phyloP scores from a whole-genome alignment of 2,888 invertebrate species.

The Morpho achilles region DNA sequence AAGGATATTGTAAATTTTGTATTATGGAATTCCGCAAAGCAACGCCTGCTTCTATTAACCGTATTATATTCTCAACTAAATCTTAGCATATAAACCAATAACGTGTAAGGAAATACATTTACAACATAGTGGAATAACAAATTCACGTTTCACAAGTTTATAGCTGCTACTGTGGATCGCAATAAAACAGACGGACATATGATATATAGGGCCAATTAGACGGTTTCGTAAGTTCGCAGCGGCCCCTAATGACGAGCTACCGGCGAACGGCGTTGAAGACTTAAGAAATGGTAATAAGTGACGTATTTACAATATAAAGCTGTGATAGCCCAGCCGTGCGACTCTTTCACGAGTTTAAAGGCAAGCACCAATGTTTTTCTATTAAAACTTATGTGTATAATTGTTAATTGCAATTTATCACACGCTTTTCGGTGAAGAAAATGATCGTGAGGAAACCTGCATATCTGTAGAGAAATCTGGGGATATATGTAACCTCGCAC shows the following conservation, averaged over 20 bases:
- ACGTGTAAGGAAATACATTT: conserved; percentile 32
- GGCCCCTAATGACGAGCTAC: conserved; percentile 69
- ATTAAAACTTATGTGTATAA: too few species aligned
- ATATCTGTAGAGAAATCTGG: too few species aligned
- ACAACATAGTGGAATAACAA: conserved; percentile 42
- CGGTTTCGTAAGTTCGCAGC: conserved; percentile 63
- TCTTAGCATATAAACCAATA: conserved; percentile 17
- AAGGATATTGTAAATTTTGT: too few species aligned
- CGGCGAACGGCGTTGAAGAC: conserved; percentile 33
- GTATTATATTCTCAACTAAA: conserved; percentile 9
- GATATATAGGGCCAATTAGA: conserved; percentile 72
- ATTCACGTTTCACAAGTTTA: conserved; percentile 67
- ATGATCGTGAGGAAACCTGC: too few species aligned
- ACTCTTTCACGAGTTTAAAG: too few species aligned
- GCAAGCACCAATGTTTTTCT: too few species aligned
- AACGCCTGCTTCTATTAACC: too few species aligned
- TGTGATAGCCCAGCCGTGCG: too few species aligned
- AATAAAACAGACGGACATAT: conserved; percentile 58
- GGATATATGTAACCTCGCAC: too few species aligned
- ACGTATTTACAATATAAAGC: background rate
- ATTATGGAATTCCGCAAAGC: too few species aligned
- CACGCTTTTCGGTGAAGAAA: too few species aligned
- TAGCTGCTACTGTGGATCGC: conserved; percentile 61
- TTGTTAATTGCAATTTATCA: too few species aligned
- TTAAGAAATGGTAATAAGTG: conserved; percentile 26